Base-by-base conservation (phyloP, 1,140 invertebrate species). In the Drosophila parvula region DNA sequence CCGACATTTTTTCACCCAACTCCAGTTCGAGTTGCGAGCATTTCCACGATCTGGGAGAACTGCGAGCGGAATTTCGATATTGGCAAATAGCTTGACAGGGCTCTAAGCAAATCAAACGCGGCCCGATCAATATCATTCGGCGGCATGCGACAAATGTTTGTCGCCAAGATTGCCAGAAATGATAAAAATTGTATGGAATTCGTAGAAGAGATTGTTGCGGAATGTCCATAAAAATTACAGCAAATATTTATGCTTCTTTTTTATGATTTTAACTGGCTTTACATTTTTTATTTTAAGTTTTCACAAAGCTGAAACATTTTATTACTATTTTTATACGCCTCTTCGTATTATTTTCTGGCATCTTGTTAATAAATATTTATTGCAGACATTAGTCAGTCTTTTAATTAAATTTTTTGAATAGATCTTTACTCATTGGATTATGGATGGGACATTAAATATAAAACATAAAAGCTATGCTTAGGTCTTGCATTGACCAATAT, bases 101-200 rank as follows among this genome's bases (percentile, higher is more conserved):
- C 57, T 55, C 32, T 63, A 81, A 76, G 82, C 69, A 79, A 79
- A 83, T 88, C 60, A 78, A 70, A 74, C 51, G 56, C 62, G 51
- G 81, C 81, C 79, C 83, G 79, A 88, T 89, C 76, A 88, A 83
- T 68, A 64, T 76, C 51, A 63, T 44, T 14, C 3, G 18, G 16
- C 44, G 50, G 48, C 62, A 43, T 50, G 59, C 16, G 70, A 74
- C 74, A 56, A 77, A 69, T 77, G 30, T 38, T 18, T 55, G n/a
- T 45, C 18, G n/a, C 43, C 65, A 63, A 53, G 48, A 50, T 61
- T 47, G 34, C 44, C 30, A 44, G 36, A 61, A 41, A 77, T 48
- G 43, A 63, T 56, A 40, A 41, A 63, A 53, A 38, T 59, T 47
- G 27, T 30, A 48, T 53, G 64, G 34, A 32, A 70, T 62, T 77